Evolutionary conservation across 2,888 invertebrate genomes (phyloP).

Genomic region (Drosophila pseudotalamancana): DNA sequence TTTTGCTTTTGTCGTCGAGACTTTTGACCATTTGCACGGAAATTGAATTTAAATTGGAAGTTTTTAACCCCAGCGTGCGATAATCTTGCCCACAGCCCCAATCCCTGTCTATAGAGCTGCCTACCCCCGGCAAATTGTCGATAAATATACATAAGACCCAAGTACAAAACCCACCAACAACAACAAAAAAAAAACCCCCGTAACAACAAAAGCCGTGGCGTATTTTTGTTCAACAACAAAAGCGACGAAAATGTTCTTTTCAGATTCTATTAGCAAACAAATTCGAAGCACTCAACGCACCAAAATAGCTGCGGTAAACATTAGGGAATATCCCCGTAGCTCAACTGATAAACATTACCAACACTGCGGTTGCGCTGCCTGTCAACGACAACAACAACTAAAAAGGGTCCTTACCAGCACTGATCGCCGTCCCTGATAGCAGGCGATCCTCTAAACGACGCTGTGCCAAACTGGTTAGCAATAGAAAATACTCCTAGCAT

Average conservation of each 20-base stretch:
- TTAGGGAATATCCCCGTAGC: neutral
- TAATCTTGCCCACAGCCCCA: slow-evolving; percentile 60
- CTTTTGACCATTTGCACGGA: slow-evolving; percentile 82
- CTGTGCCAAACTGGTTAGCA: neutral
- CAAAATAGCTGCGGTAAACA: slow-evolving; percentile 31
- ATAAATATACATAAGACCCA: slow-evolving; percentile 63
- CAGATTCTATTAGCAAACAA: slow-evolving; percentile 78
- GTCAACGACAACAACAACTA: neutral
- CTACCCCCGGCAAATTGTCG: slow-evolving; percentile 58
- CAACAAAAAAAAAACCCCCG: slow-evolving; percentile 8
- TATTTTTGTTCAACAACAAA: slow-evolving; percentile 44
- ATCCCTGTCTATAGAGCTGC: slow-evolving; percentile 9
- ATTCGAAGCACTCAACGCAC: slow-evolving; percentile 45
- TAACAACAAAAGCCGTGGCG: slow-evolving; percentile 45
- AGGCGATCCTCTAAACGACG: slow-evolving; percentile 43
- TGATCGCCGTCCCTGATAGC: slow-evolving; percentile 48
- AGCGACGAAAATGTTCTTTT: slow-evolving; percentile 69
- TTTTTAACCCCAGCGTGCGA: slow-evolving; percentile 81
- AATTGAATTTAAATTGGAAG: slow-evolving; percentile 82
- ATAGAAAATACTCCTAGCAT: neutral
- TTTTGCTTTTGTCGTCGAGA: slow-evolving; percentile 66
- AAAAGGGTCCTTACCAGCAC: slow-evolving; percentile 22
- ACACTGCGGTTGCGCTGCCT: slow-evolving; percentile 47
- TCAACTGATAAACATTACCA: slow-evolving; percentile 21
- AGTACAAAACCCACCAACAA: slow-evolving; percentile 27